phyloP scores from a whole-genome alignment of 1,140 invertebrate genomes.

The Bombus huntii region DNA sequence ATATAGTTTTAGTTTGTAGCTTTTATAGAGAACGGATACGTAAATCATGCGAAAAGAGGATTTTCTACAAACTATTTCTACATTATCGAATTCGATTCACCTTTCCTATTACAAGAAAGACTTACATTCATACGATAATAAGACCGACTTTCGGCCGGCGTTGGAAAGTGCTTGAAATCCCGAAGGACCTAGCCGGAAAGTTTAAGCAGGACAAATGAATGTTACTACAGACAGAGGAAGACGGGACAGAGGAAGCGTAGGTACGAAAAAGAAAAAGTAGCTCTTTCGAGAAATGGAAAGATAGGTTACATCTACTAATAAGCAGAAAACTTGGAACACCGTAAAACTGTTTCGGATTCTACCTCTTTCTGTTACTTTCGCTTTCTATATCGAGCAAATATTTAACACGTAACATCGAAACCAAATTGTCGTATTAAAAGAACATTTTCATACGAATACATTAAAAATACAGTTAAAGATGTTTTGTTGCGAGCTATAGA shows the following conservation, averaged over 20 bases:
- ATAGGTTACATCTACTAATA: conserved; percentile 39
- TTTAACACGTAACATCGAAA: not conserved
- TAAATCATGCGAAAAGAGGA: not conserved
- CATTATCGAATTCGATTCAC: conserved; percentile 28
- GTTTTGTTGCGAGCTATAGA: too few relatives aligned
- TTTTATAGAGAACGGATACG: too few relatives aligned
- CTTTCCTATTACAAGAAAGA: not conserved
- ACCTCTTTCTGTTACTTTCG: not conserved
- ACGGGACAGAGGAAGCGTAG: not conserved
- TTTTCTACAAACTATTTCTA: not conserved
- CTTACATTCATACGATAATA: conserved; percentile 38
- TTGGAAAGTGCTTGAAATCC: conserved; percentile 33
- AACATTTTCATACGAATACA: not conserved
- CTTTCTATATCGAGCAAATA: not conserved
- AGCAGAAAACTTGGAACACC: not conserved
- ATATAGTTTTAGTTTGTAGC: not conserved
- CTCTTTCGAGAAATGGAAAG: conserved; percentile 2
- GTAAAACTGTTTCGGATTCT: not conserved
- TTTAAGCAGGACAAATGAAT: conserved; percentile 38
- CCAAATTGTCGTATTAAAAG: not conserved
- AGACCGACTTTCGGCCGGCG: conserved; percentile 28
- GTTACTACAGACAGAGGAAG: not conserved
- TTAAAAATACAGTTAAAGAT: not conserved
- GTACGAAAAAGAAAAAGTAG: not conserved
- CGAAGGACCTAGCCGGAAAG: conserved; percentile 35